These are phyloP conservation scores for Hyperoplus immaculatus DNA, from an alignment of 2,797 vertebrate genomes.

Conservation along the genomic window DNA sequence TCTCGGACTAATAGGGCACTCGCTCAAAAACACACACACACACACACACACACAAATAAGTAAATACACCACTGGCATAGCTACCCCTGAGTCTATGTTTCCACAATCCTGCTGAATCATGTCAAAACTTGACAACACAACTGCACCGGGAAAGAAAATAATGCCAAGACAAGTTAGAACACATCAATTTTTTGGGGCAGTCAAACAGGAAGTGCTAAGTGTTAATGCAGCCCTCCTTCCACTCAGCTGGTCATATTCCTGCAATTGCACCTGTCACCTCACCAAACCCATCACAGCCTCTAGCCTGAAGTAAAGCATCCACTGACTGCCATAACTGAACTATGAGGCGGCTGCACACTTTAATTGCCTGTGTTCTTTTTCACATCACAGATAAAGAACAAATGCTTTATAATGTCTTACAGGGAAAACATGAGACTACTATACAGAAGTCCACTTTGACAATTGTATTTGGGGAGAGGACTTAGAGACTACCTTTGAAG, in stretches of 20 bases:
- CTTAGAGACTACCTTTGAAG: too few relatives aligned
- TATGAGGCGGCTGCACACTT: not conserved
- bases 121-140: constrained; percentile 24
- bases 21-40: constrained; percentile 17
- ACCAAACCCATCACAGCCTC: not conserved
- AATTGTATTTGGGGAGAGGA: too few relatives aligned
- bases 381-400: not conserved
- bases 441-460: too few relatives aligned
- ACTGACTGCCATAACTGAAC: not conserved
- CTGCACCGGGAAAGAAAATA: constrained; percentile 9
- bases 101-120: constrained; percentile 44
- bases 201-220: not conserved
- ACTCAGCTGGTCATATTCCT: not conserved
- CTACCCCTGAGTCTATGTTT: constrained; percentile 43
- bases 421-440: not conserved
- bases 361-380: not conserved
- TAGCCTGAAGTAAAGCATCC: not conserved
- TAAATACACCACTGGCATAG: constrained; percentile 51
- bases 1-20: constrained; percentile 55
- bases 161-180: constrained; percentile 2
- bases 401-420: not conserved
- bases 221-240: not conserved
- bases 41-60: constrained; percentile 48
- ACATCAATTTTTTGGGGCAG: not conserved
- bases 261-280: not conserved